Percentiles rank a stretch among this genome's conserved stretches.
Evolutionary conservation across 2,888 invertebrate species (phyloP).

Genomic region (Acanthosepion esculentum): DNA sequence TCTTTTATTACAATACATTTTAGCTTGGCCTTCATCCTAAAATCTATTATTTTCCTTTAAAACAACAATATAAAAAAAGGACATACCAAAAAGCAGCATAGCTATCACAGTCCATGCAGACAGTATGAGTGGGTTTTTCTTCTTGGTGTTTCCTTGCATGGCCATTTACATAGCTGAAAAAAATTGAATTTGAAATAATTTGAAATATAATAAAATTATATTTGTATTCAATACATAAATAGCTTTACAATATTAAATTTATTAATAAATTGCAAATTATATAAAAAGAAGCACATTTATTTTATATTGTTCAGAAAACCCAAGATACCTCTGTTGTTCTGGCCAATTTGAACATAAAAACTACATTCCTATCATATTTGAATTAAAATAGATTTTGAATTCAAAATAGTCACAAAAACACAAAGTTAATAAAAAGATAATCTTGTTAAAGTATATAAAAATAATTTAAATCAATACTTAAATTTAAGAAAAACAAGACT

Average conservation of each 20-base stretch:
- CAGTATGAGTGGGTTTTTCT: conserved; percentile 79
- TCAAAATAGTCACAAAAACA: not conserved
- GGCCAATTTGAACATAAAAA: no score
- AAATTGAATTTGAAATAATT: not conserved
- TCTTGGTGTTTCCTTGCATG: conserved; percentile 85
- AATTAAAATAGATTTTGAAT: not conserved
- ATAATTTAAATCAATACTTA: not conserved
- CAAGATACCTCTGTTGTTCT: no score
- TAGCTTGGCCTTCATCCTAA: no score
- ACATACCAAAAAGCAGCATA: conserved; percentile 85
- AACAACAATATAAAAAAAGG: not conserved
- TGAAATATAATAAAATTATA: no score
- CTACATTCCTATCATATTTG: no score
- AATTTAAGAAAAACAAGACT: not conserved
- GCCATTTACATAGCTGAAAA: conserved; percentile 81
- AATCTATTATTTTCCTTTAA: not conserved
- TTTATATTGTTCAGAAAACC: no score
- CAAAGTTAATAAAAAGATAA: not conserved
- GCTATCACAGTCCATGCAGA: conserved; percentile 86
- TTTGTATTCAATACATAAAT: no score
- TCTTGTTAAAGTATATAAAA: not conserved
- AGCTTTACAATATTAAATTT: no score
- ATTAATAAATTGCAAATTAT: no score
- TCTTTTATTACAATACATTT: not conserved
- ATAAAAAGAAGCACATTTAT: no score